Base-by-base conservation (phyloP, 2,888 invertebrate genomes). In the Anoplius nigerrimus region DNA sequence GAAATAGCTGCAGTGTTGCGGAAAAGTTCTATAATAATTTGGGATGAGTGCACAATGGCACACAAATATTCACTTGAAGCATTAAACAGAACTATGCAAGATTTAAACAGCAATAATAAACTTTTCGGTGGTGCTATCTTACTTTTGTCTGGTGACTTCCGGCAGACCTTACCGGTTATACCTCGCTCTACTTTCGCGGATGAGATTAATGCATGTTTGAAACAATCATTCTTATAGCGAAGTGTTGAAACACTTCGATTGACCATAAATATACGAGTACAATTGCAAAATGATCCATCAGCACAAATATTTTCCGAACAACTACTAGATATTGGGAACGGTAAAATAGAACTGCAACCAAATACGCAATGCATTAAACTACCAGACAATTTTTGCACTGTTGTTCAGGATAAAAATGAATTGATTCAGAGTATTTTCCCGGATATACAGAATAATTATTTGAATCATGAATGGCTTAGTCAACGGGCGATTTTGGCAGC, bases 1-100 rank as follows among this genome's bases (percentile, higher is more conserved):
- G 74, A 56, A n/a, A 75, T 77, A 62, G 85, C 74, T 15, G 78
- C 80, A 73, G 74, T 87, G 11, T 69, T 89, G 20, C 67, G 76
- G 62, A 54, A 78, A 68, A 74, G 80, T 55, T 76, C 72, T 74
- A 13, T 88, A 3, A 86, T 89, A 15, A 70, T 90, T 46, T 89
- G 85, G 87, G 89, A 89, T 76, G 88, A 90, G 79, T 82, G 81
- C 66, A 86, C 87, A 3, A 89, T 89, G 88, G 71, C 85, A 0
- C 85, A 87, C 66, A 88, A 86, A 73, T 66, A 71, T 62, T 60
- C 77, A 22, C 59, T 88, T 6, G 85, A 88, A 69, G 86, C 88
- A 27, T 57, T 88, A 4, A 74, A 87, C 65, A 56, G 82, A 34
- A 82, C 84, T 15, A 34, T 84, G 18, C 51, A 68, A 71, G 79